A percentile compares a stretch with the other conserved stretches of the same genome.
phyloP scores from a whole-genome alignment of 1,140 invertebrate genomes.

The Drosophila sp. region DNA sequence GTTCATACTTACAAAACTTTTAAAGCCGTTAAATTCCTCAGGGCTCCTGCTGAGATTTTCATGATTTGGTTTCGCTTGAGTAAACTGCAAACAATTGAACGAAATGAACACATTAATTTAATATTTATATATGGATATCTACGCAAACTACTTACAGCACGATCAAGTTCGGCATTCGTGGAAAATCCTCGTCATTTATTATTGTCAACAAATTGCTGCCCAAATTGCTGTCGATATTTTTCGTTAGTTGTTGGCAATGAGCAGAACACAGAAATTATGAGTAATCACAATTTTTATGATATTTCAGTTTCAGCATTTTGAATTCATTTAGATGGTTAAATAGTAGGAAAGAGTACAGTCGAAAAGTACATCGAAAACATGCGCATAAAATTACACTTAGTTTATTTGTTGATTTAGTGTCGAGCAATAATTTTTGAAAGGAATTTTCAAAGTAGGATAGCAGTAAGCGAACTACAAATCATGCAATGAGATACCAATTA shows the following conservation, averaged over 20 bases:
- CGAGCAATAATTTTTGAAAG: not conserved
- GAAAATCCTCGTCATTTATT: constrained; percentile 86
- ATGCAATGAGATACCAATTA: not conserved
- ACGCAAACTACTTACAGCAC: constrained; percentile 86
- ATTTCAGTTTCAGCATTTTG: constrained; percentile 43
- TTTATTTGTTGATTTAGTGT: constrained; percentile 27
- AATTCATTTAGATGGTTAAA: constrained; percentile 56
- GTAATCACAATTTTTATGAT: constrained; percentile 53
- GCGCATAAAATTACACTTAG: constrained; percentile 50
- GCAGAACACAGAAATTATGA: constrained; percentile 57
- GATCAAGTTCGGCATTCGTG: constrained; percentile 85
- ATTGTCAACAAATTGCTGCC: constrained; percentile 87
- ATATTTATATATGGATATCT: constrained; percentile 23
- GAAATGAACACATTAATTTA: constrained; percentile 34
- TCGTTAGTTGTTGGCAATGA: constrained; percentile 13
- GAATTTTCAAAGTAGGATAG: too few species aligned
- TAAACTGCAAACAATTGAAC: constrained; percentile 84
- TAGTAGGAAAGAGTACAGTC: constrained; percentile 41
- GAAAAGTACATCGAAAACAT: constrained; percentile 55
- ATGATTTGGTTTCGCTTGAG: constrained; percentile 88
- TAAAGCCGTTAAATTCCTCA: constrained; percentile 86
- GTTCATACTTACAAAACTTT: constrained; percentile 88
- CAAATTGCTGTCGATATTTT: constrained; percentile 85
- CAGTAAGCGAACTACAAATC: not conserved
- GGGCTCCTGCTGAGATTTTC: constrained; percentile 86